Evolutionary conservation across 2,888 invertebrate species (phyloP), one percentile per base, ranked within the genome.

Genomic region (Trypoxylon attenuatum): DNA sequence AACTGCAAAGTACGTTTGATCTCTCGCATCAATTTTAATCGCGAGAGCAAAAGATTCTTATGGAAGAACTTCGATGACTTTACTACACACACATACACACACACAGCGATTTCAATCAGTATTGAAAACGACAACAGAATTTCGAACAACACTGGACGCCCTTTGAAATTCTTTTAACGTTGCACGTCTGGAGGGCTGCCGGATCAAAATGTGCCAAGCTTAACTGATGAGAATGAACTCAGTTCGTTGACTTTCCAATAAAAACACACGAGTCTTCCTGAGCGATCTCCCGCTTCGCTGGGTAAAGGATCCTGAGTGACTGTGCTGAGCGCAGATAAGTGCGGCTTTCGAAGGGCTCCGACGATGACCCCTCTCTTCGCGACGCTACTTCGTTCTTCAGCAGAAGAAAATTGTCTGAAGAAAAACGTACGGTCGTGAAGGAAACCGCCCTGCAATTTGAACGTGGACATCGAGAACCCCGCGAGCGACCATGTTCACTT

Each of bases 1-100:
- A 85, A 85, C 84, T 80, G 60, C 71, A 76, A 77, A 42, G 73
- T 79, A 72, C 82, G 81, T 81, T 83, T 76, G 72, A 79, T 79
- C 61, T 58, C 42, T 65, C 52, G 45, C 41, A 52, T 38, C 50
- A 16, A 27, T 21, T 16, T 23, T 60, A n/a, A n/a, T n/a, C n/a
- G n/a, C n/a, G n/a, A n/a, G n/a, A n/a, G n/a, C n/a, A n/a, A n/a
- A n/a, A n/a, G n/a, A n/a, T n/a, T n/a, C n/a, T n/a, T n/a, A n/a
- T n/a, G n/a, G n/a, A n/a, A n/a, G n/a, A n/a, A n/a, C n/a, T n/a
- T n/a, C n/a, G n/a, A n/a, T n/a, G n/a, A n/a, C n/a, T n/a, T n/a
- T n/a, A n/a, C n/a, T n/a, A n/a, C n/a, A n/a, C n/a, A n/a, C n/a
- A n/a, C n/a, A n/a, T n/a, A n/a, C n/a, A n/a, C n/a, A n/a, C n/a